Evolutionary conservation across 2,797 vertebrate genomes (phyloP).

Genomic region (Podarcis lilfordi): DNA sequence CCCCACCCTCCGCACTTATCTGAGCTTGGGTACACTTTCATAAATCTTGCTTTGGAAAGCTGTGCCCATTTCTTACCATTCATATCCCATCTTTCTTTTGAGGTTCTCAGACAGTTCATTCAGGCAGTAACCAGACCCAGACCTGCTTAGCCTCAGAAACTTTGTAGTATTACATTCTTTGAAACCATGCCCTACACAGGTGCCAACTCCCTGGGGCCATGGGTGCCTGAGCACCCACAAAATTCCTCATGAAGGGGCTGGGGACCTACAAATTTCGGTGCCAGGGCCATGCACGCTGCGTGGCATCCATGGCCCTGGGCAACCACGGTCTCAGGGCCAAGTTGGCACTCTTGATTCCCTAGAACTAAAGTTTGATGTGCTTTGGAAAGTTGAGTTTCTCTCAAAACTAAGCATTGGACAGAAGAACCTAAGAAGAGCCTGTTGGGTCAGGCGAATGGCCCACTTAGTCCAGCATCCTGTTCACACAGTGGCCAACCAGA

Average conservation of each 20-base stretch:
- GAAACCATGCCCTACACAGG: background rate
- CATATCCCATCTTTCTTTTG: background rate
- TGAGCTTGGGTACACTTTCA: too few species aligned
- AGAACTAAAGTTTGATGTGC: background rate
- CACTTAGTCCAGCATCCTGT: too few species aligned
- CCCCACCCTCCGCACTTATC: background rate
- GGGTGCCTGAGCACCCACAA: too few species aligned
- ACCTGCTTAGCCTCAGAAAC: background rate
- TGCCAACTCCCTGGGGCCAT: too few species aligned
- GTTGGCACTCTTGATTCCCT: background rate
- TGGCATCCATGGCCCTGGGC: too few species aligned
- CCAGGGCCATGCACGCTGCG: too few species aligned
- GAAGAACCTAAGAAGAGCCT: too few species aligned
- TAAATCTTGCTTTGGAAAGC: background rate
- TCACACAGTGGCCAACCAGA: too few species aligned
- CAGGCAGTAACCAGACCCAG: background rate
- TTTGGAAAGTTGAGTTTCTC: background rate
- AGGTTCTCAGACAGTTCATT: background rate
- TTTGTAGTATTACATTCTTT: background rate
- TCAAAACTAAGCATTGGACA: background rate
- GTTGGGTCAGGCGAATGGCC: too few species aligned
- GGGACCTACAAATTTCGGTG: too few species aligned
- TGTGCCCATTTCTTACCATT: background rate
- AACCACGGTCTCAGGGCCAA: accelerated
- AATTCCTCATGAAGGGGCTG: too few species aligned